phyloP scores from a whole-genome alignment of 2,888 invertebrate genomes.

The Nomada lathburiana region DNA sequence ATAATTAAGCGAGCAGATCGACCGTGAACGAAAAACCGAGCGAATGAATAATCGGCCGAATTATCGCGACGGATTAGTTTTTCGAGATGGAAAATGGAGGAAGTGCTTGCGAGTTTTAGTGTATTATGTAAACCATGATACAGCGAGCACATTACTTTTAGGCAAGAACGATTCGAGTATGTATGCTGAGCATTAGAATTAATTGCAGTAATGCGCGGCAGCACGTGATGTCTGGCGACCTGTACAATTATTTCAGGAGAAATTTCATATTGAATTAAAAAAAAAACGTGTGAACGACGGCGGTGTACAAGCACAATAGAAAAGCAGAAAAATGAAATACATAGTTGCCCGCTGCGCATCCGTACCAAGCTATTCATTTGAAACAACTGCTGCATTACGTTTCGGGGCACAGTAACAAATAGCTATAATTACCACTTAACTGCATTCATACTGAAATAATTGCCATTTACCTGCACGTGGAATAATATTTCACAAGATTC shows the following conservation, averaged over 20 bases:
- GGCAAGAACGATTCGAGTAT: background rate
- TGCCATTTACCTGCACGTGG: slow-evolving; percentile 6
- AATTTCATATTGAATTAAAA: background rate
- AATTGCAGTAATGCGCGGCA: background rate
- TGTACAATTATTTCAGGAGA: background rate
- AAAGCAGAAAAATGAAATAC: no score
- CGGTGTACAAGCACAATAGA: no score
- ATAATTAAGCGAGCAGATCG: slow-evolving; percentile 53
- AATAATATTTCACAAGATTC: background rate
- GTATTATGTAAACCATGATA: background rate
- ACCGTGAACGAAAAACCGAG: slow-evolving; percentile 39
- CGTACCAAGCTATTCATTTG: slow-evolving; percentile 2
- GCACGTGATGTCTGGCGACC: background rate
- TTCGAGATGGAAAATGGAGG: background rate
- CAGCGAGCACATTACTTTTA: background rate
- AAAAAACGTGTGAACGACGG: no score
- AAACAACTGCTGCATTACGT: background rate
- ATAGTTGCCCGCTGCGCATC: background rate
- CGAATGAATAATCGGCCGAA: slow-evolving; percentile 25
- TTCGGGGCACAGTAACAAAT: slow-evolving; percentile 14
- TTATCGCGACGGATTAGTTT: slow-evolving; percentile 24
- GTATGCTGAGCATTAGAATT: background rate
- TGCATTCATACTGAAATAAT: slow-evolving; percentile 13
- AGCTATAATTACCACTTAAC: slow-evolving; percentile 22
- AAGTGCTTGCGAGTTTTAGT: background rate